Percentiles rank a stretch among this genome's conserved stretches.
Conservation (phyloP, 2,888 invertebrate genomes). For the Xestoiulus laeticollis region DNA sequence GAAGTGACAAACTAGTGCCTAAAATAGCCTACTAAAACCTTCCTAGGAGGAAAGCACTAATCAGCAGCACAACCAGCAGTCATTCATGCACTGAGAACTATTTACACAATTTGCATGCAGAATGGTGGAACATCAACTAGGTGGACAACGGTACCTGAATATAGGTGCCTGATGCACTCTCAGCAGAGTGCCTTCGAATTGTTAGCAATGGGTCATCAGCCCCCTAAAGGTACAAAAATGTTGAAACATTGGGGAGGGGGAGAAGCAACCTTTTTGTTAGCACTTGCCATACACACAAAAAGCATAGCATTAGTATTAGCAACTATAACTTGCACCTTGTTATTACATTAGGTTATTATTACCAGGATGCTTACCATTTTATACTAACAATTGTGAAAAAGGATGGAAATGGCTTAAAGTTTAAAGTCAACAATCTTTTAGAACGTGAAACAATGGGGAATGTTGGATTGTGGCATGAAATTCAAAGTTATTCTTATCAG, state of each 20-base stretch:
- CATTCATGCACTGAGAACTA: background rate
- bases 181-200: slow-evolving; percentile 54
- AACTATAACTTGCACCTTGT: background rate
- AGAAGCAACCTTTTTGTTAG: slow-evolving; percentile 39
- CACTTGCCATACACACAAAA: slow-evolving; percentile 46
- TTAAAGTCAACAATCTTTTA: background rate
- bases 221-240: slow-evolving; percentile 53
- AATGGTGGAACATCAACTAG: slow-evolving; percentile 45
- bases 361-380: background rate
- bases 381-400: background rate
- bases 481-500: background rate
- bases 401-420: background rate
- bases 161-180: slow-evolving; percentile 54
- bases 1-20: slow-evolving; percentile 12
- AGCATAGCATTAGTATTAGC: slow-evolving; percentile 18
- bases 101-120: slow-evolving; percentile 45
- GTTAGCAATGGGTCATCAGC: slow-evolving; percentile 54
- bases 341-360: background rate
- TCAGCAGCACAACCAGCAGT: background rate
- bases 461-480: background rate
- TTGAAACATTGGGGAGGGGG: slow-evolving; percentile 50
- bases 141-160: slow-evolving; percentile 51
- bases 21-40: background rate
- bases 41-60: background rate
- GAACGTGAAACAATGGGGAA: background rate